Evolutionary conservation across 2,113 vertebrate genomes (phyloP).

Genomic region (Eurystomus gularis): DNA sequence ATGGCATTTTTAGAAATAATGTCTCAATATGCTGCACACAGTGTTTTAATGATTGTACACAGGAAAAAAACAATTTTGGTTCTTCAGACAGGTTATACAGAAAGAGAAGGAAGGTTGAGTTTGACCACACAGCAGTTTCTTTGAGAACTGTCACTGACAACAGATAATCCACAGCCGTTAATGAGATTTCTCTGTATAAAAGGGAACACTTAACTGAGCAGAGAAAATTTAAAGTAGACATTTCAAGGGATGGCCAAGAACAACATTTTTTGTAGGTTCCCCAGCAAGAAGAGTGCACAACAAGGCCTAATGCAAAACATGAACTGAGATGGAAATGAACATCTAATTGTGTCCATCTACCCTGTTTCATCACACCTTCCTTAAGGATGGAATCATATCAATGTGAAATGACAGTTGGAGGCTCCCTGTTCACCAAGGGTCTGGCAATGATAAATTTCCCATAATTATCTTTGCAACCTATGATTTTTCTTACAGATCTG

Average conservation of each 20-base stretch:
- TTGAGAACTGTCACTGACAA: neutral
- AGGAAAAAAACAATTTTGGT: neutral
- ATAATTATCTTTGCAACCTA: neutral
- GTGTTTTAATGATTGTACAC: neutral
- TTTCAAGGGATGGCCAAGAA: neutral
- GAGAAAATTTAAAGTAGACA: neutral
- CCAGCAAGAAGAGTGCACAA: neutral
- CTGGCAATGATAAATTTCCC: neutral
- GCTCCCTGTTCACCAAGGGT: neutral
- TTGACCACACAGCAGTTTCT: neutral
- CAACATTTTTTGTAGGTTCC: neutral
- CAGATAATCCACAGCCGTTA: neutral
- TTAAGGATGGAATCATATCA: neutral
- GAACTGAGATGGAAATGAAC: neutral
- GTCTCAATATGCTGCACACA: neutral
- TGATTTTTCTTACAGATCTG: rapidly evolving
- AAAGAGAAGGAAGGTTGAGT: neutral
- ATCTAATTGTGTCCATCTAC: neutral
- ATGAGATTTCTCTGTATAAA: neutral
- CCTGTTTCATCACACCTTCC: neutral
- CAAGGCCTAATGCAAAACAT: neutral
- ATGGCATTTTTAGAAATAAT: neutral
- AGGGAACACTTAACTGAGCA: neutral
- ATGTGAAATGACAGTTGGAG: neutral
- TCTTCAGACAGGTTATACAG: neutral